Base-by-base conservation (phyloP, 2,888 invertebrate species). In the Blastobasis adustella region DNA sequence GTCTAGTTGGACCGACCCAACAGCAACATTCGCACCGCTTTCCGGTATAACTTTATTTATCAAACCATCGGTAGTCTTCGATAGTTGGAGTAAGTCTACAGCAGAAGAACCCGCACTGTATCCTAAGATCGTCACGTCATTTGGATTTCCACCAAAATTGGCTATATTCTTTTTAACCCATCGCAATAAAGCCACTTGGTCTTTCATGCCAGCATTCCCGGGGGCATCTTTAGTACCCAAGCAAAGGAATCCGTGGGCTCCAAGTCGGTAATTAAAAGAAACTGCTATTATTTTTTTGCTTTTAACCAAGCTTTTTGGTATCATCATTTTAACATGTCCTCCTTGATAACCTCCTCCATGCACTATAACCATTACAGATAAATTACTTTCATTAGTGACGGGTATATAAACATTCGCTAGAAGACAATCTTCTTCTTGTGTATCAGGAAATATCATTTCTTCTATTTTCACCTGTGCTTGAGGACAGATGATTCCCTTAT, bases 161-260 rank as follows among this genome's bases (percentile, higher is more conserved):
- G 63, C 71, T 4, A 79, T 79, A 46, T 79, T 76, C n/a, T 64
- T 62, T 10, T 72, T 58, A 3, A 79, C 73, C 79, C 79, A 79
- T 0, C 66, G 67, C n/a, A 79, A 53, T 1, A 71, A 52, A 0
- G 69, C 71, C 2, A 79, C 63, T 54, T 74, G 74, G 46, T 77
- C 75, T 49, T 74, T 76, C 66, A 75, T 62, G 0, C 73, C 74
- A 5, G 69, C 75, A 42, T 79, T 79, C 0, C 79, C 79, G 1
- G 78, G 78, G 0, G 48, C 50, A 10, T 66, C 65, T 10, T 65
- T 52, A 0, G 71, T 74, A 0, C 73, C 71, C 0, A 72, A 58
- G 45, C 71, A 69, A 4, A 73, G 50, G 46, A 71, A 71, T 0
- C n/a, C n/a, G n/a, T n/a, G n/a, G n/a, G n/a, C n/a, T n/a, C n/a